Evolutionary conservation across 2,888 invertebrate genomes (phyloP).

Genomic region (Diploptera punctata): DNA sequence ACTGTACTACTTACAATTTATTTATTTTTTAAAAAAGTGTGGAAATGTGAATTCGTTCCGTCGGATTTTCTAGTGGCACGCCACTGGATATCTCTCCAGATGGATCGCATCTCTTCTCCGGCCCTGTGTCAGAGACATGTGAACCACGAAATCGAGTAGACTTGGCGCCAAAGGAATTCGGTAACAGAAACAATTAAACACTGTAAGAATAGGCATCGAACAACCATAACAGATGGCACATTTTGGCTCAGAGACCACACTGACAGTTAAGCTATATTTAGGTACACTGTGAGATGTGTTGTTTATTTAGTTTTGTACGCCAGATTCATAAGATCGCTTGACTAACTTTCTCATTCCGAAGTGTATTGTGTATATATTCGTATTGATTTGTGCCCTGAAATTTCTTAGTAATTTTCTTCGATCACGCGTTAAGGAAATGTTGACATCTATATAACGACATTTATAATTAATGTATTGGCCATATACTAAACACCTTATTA

Average conservation of each 20-base stretch:
- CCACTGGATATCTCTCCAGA: background rate
- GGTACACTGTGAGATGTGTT: slow-evolving; percentile 17
- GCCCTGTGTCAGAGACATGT: background rate
- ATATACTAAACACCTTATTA: no score
- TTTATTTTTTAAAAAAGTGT: no score
- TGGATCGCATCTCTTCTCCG: background rate
- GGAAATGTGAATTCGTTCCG: no score
- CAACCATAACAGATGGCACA: slow-evolving; percentile 24
- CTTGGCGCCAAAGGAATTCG: slow-evolving; percentile 15
- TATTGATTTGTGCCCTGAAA: no score
- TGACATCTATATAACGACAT: no score
- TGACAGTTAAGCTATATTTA: slow-evolving; percentile 24
- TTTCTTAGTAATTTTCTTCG: no score
- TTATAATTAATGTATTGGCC: no score
- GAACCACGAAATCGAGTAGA: background rate
- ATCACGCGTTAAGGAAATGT: no score
- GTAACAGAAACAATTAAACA: slow-evolving; percentile 30
- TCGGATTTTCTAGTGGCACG: no score
- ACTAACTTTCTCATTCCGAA: no score
- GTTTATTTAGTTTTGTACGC: slow-evolving; percentile 23
- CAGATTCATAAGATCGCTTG: slow-evolving; percentile 5
- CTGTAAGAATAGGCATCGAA: slow-evolving; percentile 29
- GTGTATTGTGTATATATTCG: no score
- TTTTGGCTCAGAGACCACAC: slow-evolving; percentile 27
- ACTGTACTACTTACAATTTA: no score